Conservation (phyloP, 2,113 vertebrate genomes). For the Seriola quinqueradiata region DNA sequence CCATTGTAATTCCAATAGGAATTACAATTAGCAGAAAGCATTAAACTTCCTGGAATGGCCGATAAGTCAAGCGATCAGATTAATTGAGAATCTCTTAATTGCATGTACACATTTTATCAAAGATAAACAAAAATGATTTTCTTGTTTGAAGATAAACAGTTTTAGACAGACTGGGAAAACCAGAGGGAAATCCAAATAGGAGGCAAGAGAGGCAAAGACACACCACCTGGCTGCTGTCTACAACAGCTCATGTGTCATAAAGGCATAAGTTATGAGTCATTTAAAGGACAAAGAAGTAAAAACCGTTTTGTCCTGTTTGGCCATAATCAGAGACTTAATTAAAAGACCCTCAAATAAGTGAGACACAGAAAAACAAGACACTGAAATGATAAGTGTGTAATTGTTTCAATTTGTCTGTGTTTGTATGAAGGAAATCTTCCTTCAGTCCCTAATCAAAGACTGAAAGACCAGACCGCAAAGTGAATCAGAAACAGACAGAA, state of each 20-base stretch:
- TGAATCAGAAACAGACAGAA: slow-evolving; percentile 59
- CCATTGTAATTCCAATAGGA: neutral
- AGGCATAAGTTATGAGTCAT: slow-evolving; percentile 63
- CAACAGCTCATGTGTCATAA: slow-evolving; percentile 71
- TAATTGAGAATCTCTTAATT: too few species aligned
- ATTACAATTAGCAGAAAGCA: neutral
- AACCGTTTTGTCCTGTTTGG: slow-evolving; percentile 48
- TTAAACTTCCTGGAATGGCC: neutral
- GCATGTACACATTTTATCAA: too few species aligned
- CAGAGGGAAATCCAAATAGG: neutral
- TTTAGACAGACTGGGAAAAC: neutral
- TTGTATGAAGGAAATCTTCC: slow-evolving; percentile 31
- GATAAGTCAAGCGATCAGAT: too few species aligned
- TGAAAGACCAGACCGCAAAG: slow-evolving; percentile 16
- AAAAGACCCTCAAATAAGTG: slow-evolving; percentile 38
- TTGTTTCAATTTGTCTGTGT: slow-evolving; percentile 44
- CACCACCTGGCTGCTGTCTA: slow-evolving; percentile 70
- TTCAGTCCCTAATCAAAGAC: slow-evolving; percentile 40
- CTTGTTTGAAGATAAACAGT: neutral
- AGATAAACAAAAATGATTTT: too few species aligned
- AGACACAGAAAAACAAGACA: slow-evolving; percentile 51
- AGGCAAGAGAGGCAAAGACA: slow-evolving; percentile 27
- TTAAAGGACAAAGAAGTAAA: slow-evolving; percentile 60
- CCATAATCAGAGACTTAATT: slow-evolving; percentile 51
- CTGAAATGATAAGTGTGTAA: slow-evolving; percentile 44